Conservation (phyloP, 2,797 vertebrate genomes). For the Yasuhikotakia modesta region DNA sequence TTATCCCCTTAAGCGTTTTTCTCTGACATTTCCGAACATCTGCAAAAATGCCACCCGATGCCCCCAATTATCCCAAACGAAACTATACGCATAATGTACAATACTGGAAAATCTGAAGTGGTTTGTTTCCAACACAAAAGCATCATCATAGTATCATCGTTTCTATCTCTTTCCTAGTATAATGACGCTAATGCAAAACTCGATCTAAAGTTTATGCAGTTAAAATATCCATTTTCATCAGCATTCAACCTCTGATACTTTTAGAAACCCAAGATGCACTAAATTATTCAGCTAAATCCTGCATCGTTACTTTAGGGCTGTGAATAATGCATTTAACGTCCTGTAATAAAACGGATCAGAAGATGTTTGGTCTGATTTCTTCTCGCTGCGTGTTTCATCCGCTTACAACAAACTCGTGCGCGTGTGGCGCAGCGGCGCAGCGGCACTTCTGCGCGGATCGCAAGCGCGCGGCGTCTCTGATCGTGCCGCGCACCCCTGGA, state of each 20-base stretch:
- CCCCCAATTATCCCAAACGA: neutral
- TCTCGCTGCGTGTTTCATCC: conserved; percentile 14
- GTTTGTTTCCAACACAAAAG: neutral
- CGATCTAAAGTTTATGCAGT: neutral
- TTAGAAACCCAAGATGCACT: conserved; percentile 66
- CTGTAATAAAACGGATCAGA: conserved; percentile 59
- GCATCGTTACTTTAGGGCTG: conserved; percentile 69
- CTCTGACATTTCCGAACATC: neutral
- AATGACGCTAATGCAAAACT: neutral
- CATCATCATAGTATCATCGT: neutral
- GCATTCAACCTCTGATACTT: conserved; percentile 62
- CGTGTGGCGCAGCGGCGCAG: neutral
- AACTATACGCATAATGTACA: neutral
- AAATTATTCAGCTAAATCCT: conserved; percentile 74
- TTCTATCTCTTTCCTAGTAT: neutral
- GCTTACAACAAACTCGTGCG: neutral
- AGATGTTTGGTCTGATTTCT: conserved; percentile 56
- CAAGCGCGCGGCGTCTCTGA: conserved; percentile 7
- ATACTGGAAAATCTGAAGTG: neutral
- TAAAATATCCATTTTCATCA: conserved; percentile 57
- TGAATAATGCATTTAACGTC: conserved; percentile 72
- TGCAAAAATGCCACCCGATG: neutral
- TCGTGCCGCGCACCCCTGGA: neutral
- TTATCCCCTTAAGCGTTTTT: neutral
- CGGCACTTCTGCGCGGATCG: neutral